Percentiles rank a stretch among this genome's conserved stretches.
These are phyloP conservation scores for Onthophagus sagittarius DNA, from an alignment of 2,888 invertebrate species.

Conservation along the genomic window DNA sequence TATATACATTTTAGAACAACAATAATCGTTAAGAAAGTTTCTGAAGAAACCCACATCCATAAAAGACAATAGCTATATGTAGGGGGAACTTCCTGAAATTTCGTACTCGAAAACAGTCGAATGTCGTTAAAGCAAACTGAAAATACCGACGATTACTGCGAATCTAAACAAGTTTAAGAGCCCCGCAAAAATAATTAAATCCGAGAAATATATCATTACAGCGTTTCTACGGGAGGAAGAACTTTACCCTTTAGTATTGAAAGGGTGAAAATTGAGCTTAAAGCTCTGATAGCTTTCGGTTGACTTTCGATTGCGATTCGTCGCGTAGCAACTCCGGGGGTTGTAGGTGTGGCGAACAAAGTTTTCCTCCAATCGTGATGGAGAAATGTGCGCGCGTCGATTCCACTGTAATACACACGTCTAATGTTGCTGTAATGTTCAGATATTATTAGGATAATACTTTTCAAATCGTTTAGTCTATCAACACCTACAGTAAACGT, in stretches of 20 bases:
- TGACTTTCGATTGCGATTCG: conserved; percentile 23
- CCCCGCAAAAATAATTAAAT: conserved; percentile 31
- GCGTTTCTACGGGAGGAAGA: conserved; percentile 5
- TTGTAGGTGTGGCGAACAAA: conserved; percentile 32
- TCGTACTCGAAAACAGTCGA: background rate
- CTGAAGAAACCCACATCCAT: background rate
- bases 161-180: conserved; percentile 20
- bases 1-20: background rate
- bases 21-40: background rate
- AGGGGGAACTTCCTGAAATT: too few species aligned
- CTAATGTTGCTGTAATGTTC: conserved; percentile 51
- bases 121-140: conserved; percentile 4
- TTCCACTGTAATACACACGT: conserved; percentile 47
- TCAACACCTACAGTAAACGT: conserved; percentile 38
- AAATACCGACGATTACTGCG: conserved; percentile 22
- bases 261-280: conserved; percentile 16
- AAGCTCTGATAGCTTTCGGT: conserved; percentile 16
- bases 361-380: conserved; percentile 40
- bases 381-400: conserved; percentile 40
- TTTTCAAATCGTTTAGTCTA: conserved; percentile 50
- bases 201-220: conserved; percentile 28
- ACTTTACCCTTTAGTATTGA: background rate
- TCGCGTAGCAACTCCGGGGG: conserved; percentile 34
- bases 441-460: conserved; percentile 51
- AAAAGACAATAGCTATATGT: background rate